These are phyloP conservation scores for Andrena flavipes DNA, from an alignment of 2,888 invertebrate genomes.

Conservation along the genomic window DNA sequence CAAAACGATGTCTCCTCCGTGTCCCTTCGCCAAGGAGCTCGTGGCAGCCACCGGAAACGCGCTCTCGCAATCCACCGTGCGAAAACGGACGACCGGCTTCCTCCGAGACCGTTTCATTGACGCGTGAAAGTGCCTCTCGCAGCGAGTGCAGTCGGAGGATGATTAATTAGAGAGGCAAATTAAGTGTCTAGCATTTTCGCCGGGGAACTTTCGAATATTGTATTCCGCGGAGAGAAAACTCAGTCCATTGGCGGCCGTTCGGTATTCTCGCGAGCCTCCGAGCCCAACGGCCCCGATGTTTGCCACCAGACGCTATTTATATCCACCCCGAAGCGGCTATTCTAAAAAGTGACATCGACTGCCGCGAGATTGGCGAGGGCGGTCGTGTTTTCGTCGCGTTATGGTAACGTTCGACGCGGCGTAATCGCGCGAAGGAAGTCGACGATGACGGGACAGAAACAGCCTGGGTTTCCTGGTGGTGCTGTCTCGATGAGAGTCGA, in stretches of 20 bases:
- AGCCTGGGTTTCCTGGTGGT: conserved; percentile 55
- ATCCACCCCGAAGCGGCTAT: conserved; percentile 28
- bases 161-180: neutral
- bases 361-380: conserved; percentile 10
- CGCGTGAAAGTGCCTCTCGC: neutral
- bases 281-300: conserved; percentile 69
- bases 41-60: conserved; percentile 52
- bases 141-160: neutral
- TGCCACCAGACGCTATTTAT: conserved; percentile 65
- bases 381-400: conserved; percentile 28
- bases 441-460: conserved; percentile 67
- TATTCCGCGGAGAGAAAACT: neutral
- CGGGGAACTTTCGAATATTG: neutral
- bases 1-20: conserved; percentile 54
- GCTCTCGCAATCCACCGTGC: conserved; percentile 20
- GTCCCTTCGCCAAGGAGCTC: conserved; percentile 36
- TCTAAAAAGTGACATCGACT: conserved; percentile 48
- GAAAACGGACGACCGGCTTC: conserved; percentile 18
- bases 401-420: conserved; percentile 17
- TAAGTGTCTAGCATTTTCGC: neutral
- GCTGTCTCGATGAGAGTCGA: conserved; percentile 28
- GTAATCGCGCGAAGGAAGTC: conserved; percentile 56
- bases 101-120: neutral
- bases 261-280: conserved; percentile 17
- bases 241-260: conserved; percentile 2